Base-by-base conservation (phyloP, 92 coral and sea anemone species). In the Porites evermanni region DNA sequence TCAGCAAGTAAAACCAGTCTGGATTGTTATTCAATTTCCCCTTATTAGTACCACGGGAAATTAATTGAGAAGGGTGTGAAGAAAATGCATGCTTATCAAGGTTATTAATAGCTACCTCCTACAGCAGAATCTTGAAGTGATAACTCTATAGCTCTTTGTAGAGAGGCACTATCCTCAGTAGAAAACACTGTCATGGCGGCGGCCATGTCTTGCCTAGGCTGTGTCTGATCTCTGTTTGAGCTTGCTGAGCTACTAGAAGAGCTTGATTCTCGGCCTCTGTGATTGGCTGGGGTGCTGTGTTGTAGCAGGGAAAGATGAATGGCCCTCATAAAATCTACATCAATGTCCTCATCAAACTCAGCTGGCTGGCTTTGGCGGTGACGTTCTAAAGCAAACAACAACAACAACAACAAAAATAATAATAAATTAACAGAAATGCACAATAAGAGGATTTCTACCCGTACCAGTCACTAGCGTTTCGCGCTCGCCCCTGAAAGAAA, bases 91-190 rank as follows among this genome's bases (percentile, higher is more conserved):
- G 32, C 32, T 26, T 26, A 26, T 26, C 32, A 26, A 26, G 32
- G 1, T 26, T 26, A 26, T 26, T 26, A 26, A 26, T n/a, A n/a
- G n/a, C n/a, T n/a, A n/a, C n/a, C 86, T 78, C 71, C 86, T 32
- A 59, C 77, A 67, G 84, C 77, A 29, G 84, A 76, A 23, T 86
- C 88, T 81, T 71, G 81, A 51, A 91, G 94, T 1, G 99, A 97
- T 83, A 97, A 59, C 84, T 97, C 99, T 29, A 97, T 89, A 13
- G 99, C 99, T 76, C 82, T 93, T 53, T 95, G 99, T 76, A 95
- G 86, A 44, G 96, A 91, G 6, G 98, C 86, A 19, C 89, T 86
- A 47, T 94, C 98, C 11, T 72, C 92, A 2, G 80, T 90, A 50
- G 90, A 88, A 14, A 83, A 78, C 12, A 74, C 50, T n/a, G 84